Evolutionary conservation across 2,113 vertebrate species (phyloP), one percentile per base, ranked within the genome.

Genomic region (Strix aluco): DNA sequence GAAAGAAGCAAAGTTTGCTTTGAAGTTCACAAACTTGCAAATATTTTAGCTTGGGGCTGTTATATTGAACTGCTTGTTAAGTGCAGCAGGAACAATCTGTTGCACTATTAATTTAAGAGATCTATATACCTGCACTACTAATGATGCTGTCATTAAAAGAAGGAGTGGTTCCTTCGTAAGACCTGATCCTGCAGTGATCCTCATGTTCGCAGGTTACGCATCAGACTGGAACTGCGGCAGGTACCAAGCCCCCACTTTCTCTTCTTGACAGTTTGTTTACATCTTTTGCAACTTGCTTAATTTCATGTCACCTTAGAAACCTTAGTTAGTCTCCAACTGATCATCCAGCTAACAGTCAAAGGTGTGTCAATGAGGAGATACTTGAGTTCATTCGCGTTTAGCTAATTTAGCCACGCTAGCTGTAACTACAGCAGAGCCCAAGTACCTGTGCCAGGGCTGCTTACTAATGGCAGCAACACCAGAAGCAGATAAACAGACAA

Each of bases 81-180:
- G 49, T 81, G 92, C 71, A 80, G 88, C 80, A 91, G 40, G 30
- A 88, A 67, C 92, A 96, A 93, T 96, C 96, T 97, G 94, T 80
- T 96, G 89, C 74, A 78, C 66, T 70, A 70, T 61, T 97, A 86
- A 95, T 95, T 93, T 94, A 96, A 86, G 81, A 95, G 29, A 62
- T 80, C 49, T 79, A 26, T 61, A 63, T 63, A 82, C 34, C 74
- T 90, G 26, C 66, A 75, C 59, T 74, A 55, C 59, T 94, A 94
- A 97, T 81, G 95, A 93, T 90, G 74, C 54, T 84, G 77, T 69
- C 66, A 73, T 75, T 93, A 92, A 86, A 38, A 90, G 73, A 73
- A 90, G 36, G 86, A 40, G 19, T 4, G 13, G 36, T 90, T 89
- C 75, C 51, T 87, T 78, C n/a, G 4, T 21, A 81, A 83, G 30